Evolutionary conservation across 2,113 vertebrate species (phyloP), one percentile per base, ranked within the genome.

Genomic region (Triplophysa siluroides): DNA sequence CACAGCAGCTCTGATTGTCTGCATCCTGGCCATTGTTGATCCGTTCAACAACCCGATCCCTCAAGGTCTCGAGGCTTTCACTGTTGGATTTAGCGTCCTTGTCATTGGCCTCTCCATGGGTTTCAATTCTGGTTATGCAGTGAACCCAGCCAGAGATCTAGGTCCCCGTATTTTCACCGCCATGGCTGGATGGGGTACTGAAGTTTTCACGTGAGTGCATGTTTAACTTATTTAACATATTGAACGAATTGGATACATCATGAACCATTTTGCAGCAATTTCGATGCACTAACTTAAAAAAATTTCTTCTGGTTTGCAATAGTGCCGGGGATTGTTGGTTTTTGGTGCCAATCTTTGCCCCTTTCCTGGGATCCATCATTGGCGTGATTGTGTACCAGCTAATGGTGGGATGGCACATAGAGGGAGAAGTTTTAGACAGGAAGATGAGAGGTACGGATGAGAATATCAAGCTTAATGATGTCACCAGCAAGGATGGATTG

Each of bases 61-160:
- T 2, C 91, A 87, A 0, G 97, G 97, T 0, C 89, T 99, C 84
- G 97, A 99, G 73, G 97, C 98, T 65, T 98, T 99, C 91, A 98
- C 97, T 0, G 94, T 99, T 87, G 98, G 98, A 66, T 96, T 99
- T 12, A 95, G 96, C 64, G 94, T 99, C 82, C 89, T 99, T 0
- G 95, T 97, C 86, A 99, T 99, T 61, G 98, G 98, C 64, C 90
- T 96, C 4, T 96, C 98, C 13, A 99, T 99, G 98, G 98, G 97
- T 84, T 98, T 99, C 88, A 99, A 99, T 88, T 98, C 96, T 1
- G 98, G 98, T 63, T 99, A 99, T 0, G 97, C 98, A 0, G 96
- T 99, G 76, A 99, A 99, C 85, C 98, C 98, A 9, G 98, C 98
- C 81, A 94, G 98, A 87, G 98, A 99, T 87, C 90, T 99, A 0